Percentiles rank a stretch among this genome's conserved stretches.
phyloP scores from a whole-genome alignment of 2,797 vertebrate species.

The Eupleurogrammus muticus region DNA sequence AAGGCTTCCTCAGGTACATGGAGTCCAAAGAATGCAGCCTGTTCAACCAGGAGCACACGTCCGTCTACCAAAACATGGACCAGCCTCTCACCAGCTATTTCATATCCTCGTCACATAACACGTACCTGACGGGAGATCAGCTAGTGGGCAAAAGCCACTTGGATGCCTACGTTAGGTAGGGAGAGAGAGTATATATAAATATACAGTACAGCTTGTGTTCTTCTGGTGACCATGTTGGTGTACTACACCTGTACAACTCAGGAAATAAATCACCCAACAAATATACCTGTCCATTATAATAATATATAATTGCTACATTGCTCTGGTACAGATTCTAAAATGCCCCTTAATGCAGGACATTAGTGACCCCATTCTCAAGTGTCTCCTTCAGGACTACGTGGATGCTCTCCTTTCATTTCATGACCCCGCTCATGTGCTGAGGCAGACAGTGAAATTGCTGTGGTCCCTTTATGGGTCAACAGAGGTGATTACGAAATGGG shows the following conservation, averaged over 20 bases:
- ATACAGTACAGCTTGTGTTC: not conserved
- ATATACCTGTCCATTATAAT: not conserved
- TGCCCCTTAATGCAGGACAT: not conserved
- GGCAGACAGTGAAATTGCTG: slow-evolving; percentile 65
- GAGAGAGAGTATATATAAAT: not conserved
- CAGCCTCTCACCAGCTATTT: slow-evolving; percentile 88
- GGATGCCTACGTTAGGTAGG: slow-evolving; percentile 87
- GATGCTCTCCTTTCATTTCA: slow-evolving; percentile 51
- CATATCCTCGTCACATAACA: slow-evolving; percentile 93
- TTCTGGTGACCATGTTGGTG: not conserved
- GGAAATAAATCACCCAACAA: not conserved
- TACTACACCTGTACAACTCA: not conserved
- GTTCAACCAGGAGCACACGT: slow-evolving; percentile 76
- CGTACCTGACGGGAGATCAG: slow-evolving; percentile 89
- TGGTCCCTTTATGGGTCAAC: slow-evolving; percentile 69
- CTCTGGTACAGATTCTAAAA: slow-evolving; percentile 21
- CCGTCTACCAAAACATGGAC: slow-evolving; percentile 89
- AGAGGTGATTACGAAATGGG: slow-evolving; percentile 71
- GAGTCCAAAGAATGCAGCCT: slow-evolving; percentile 84
- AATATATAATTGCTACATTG: too few relatives aligned
- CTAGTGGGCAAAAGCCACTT: slow-evolving; percentile 87
- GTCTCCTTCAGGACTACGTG: slow-evolving; percentile 22
- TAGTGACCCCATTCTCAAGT: slow-evolving; percentile 5
- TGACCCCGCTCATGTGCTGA: slow-evolving; percentile 64
- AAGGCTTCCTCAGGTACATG: slow-evolving; percentile 89